Conservation (phyloP, 2,888 invertebrate species). For the Zhengitettix transpicula region DNA sequence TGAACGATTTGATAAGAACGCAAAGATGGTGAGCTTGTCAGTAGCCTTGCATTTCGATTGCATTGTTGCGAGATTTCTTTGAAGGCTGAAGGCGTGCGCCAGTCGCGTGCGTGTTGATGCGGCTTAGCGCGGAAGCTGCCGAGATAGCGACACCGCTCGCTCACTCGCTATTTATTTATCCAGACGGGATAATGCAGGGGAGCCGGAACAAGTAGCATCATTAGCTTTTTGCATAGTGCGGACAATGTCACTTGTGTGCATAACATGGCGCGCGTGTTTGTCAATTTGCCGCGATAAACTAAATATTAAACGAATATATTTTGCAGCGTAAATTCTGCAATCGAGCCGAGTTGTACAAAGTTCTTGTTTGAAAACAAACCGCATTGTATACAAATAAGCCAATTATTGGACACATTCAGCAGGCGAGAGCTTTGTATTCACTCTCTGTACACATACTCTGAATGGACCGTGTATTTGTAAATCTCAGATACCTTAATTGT, state of each 20-base stretch:
- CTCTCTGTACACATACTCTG: neutral
- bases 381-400: neutral
- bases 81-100: too few relatives aligned
- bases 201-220: neutral
- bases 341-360: neutral
- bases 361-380: neutral
- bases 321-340: neutral
- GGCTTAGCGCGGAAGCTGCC: too few relatives aligned
- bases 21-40: too few relatives aligned
- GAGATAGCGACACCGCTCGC: neutral
- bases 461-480: neutral
- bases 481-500: neutral
- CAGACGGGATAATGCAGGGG: neutral
- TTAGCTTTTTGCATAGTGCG: neutral
- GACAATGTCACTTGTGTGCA: neutral
- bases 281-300: neutral
- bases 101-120: too few relatives aligned
- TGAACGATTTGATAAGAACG: too few relatives aligned
- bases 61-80: too few relatives aligned
- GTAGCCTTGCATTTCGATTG: too few relatives aligned
- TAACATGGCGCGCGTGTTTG: neutral
- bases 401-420: neutral
- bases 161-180: neutral
- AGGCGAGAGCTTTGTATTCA: neutral
- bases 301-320: neutral